Evolutionary conservation across 1,140 invertebrate genomes (phyloP).

Genomic region (Holcopasites calliopsidis): DNA sequence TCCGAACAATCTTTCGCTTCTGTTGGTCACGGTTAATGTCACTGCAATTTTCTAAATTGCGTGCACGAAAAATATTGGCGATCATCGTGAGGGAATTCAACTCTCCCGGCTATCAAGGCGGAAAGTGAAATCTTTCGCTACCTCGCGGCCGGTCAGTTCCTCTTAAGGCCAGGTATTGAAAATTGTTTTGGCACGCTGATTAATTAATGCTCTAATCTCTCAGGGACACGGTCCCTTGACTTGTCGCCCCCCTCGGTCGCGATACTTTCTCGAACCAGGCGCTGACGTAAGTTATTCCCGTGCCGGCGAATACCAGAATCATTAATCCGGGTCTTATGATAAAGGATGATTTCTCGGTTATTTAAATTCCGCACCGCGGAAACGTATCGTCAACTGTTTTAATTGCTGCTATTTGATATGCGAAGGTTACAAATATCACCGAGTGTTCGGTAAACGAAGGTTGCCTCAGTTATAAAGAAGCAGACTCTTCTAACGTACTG

Average conservation of each 20-base stretch:
- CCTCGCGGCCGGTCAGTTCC: background rate
- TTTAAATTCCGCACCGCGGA: background rate
- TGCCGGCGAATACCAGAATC: background rate
- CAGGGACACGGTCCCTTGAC: background rate
- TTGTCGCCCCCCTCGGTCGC: background rate
- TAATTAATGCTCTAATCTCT: slow-evolving; percentile 3
- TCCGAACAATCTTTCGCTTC: background rate
- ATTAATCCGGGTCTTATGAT: background rate
- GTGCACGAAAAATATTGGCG: too few relatives aligned
- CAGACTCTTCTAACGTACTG: background rate
- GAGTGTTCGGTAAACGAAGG: background rate
- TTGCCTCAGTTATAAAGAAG: background rate
- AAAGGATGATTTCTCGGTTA: background rate
- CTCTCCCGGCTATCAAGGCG: slow-evolving; percentile 19
- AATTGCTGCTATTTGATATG: background rate
- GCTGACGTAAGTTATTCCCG: background rate
- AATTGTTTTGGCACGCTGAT: slow-evolving; percentile 17
- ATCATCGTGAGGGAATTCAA: too few relatives aligned
- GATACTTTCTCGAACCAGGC: background rate
- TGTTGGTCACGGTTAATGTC: slow-evolving; percentile 14
- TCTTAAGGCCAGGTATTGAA: slow-evolving; percentile 32
- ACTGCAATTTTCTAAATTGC: background rate
- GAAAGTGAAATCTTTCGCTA: slow-evolving; percentile 60
- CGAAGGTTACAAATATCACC: background rate
- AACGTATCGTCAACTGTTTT: slow-evolving; percentile 7